Conservation (phyloP, 2,113 vertebrate genomes). For the cattle (Bos taurus) region ARS-UCD2.0 NC_037333.1:91568001-91568500, state of each 20-base stretch:
- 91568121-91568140: neutral
- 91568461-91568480: too few relatives aligned
- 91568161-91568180: neutral
- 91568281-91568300: neutral
- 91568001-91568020: neutral
- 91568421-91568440: neutral
- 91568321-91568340: neutral
- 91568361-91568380: neutral
- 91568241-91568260: neutral
- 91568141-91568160: neutral
- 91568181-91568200: neutral
- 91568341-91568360: neutral
- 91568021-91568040: neutral
- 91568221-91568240: neutral
- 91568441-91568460: neutral
- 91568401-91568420: neutral
- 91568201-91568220: neutral
- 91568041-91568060: neutral
- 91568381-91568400: neutral
- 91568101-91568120: neutral
- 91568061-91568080: neutral
- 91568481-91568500: too few relatives aligned
- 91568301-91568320: neutral
- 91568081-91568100: neutral
- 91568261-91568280: neutral